Evolutionary conservation across 2,797 vertebrate species (phyloP).

Genomic region (Schizopygopsis pylzovi): DNA sequence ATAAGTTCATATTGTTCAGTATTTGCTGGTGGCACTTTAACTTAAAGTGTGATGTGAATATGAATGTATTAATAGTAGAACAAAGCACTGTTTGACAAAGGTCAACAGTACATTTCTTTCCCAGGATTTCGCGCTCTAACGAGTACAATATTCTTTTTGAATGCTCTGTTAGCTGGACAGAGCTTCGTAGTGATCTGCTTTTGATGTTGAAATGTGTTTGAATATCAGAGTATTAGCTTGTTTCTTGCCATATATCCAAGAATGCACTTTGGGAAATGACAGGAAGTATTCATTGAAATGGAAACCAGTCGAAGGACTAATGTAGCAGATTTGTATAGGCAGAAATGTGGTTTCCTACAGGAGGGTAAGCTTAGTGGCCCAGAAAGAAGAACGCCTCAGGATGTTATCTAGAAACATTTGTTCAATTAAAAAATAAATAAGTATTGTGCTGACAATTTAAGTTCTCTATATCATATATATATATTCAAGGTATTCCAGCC

Average conservation of each 20-base stretch:
- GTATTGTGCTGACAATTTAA: too few species aligned
- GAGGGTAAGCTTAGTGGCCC: not conserved
- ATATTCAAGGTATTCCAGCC: too few species aligned
- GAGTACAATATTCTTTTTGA: not conserved
- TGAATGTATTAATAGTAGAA: not conserved
- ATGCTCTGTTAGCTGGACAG: slow-evolving; percentile 26
- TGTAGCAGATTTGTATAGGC: not conserved
- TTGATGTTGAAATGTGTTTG: not conserved
- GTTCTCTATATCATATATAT: too few species aligned
- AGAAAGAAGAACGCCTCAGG: not conserved
- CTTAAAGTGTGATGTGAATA: not conserved
- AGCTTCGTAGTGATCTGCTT: slow-evolving; percentile 2
- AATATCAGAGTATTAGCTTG: slow-evolving; percentile 13
- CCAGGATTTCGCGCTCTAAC: not conserved
- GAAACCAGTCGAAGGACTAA: not conserved
- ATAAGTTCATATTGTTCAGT: not conserved
- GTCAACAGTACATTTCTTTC: slow-evolving; percentile 29
- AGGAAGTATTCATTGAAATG: not conserved
- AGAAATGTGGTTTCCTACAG: not conserved
- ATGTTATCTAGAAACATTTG: not conserved
- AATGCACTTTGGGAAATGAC: slow-evolving; percentile 17
- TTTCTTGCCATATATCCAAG: not conserved
- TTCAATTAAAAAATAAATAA: too few species aligned
- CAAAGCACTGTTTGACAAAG: slow-evolving; percentile 1
- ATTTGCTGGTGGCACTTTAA: not conserved